Evolutionary conservation across 2,113 vertebrate species (phyloP), one percentile per base, ranked within the genome.

Genomic region (Thunnus thynnus): DNA sequence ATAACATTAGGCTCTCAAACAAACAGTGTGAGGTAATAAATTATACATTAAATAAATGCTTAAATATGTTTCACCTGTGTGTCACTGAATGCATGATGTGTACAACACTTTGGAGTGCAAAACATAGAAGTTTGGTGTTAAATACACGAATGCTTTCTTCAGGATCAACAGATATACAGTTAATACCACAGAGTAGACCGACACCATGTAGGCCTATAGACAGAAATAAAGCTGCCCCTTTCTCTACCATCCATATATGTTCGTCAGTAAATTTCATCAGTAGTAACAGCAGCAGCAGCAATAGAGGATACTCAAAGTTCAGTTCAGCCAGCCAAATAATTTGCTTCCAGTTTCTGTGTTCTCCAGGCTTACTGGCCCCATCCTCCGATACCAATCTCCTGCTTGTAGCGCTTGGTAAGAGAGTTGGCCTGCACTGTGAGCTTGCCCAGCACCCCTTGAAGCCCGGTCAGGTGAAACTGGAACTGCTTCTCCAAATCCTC

Each of bases 381-480:
- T 75, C 95, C 96, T 82, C 96, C 94, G 80, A 98, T 97, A 62
- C 97, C 97, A 18, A 99, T 96, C 93, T 99, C 97, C 93, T 99
- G 93, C 84, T 98, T 99, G 94, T 99, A 99, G 93, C 98, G 95
- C 92, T 97, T 97, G 83, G 98, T 99, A 74, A 99, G 96, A 20
- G 94, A 94, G 93, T 97, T 95, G 88, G 98, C 98, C 93, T 98
- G 97, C 78, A 93, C 93, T 1, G 98, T 99, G 47, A 99, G 97
- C 89, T 99, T 98, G 90, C 95, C 96, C 65, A 99, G 96, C 13
- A 99, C 98, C 0, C 94, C 96, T 84, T 99, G 97, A 58, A 99
- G 96, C 78, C 98, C 98, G 56, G 94, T 96, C 56, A 99, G 95
- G 77, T 99, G 98, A 87, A 94, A 99, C 84, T 98, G 97, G 90